Evolutionary conservation across 2,797 vertebrate genomes (phyloP).

Genomic region (Epinephelus awoara): DNA sequence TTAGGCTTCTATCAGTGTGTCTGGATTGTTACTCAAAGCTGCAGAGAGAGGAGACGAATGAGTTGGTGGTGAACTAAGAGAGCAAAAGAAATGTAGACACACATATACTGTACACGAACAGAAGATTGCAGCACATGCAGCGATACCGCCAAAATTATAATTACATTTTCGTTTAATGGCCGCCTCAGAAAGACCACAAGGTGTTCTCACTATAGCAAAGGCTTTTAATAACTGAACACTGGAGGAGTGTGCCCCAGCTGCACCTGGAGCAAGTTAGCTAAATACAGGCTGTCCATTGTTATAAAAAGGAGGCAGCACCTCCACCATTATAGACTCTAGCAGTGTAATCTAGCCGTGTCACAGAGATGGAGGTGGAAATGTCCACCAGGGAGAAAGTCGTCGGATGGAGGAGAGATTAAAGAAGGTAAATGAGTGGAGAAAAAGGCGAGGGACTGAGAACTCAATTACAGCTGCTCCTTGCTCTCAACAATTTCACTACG

Average conservation of each 20-base stretch:
- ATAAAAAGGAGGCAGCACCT: slow-evolving; percentile 3
- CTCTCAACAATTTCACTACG: slow-evolving; percentile 24
- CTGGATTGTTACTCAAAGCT: not conserved
- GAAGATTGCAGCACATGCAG: slow-evolving; percentile 1
- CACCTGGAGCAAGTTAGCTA: not conserved
- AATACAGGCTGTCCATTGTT: slow-evolving; percentile 27
- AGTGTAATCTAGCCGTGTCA: slow-evolving; percentile 32
- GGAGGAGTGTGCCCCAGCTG: not conserved
- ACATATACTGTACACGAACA: slow-evolving; percentile 11
- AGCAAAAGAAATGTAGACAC: not conserved
- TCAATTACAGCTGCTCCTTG: slow-evolving; percentile 38
- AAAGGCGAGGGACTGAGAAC: slow-evolving; percentile 35
- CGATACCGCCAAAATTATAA: slow-evolving; percentile 2
- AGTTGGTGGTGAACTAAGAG: not conserved
- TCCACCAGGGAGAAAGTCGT: slow-evolving; percentile 36
- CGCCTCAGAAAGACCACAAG: not conserved
- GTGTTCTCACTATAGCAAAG: not conserved
- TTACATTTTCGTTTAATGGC: slow-evolving; percentile 6
- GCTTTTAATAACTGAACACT: not conserved
- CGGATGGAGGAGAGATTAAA: slow-evolving; percentile 44
- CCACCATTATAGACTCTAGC: slow-evolving; percentile 11
- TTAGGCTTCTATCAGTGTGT: not conserved
- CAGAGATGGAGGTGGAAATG: slow-evolving; percentile 40
- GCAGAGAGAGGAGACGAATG: not conserved
- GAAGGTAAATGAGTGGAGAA: slow-evolving; percentile 46